Evolutionary conservation across 2,888 invertebrate species (phyloP), one percentile per base, ranked within the genome.

Genomic region (Orthonevra nobilis): DNA sequence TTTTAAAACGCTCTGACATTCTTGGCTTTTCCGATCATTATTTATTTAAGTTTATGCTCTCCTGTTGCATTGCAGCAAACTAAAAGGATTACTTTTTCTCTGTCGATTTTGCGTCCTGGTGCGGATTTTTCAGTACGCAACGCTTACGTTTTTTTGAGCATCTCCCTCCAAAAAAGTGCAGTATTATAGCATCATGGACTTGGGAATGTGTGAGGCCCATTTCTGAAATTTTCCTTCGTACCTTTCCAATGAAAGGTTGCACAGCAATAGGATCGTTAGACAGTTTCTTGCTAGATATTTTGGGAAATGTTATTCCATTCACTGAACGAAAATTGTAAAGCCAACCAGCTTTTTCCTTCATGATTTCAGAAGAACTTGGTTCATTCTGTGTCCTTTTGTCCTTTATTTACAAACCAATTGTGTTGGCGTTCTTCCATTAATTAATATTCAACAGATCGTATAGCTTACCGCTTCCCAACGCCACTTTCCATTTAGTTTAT

Each of bases 201-300:
- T 69, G 69, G 48, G 34, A 68, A 32, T 32, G 32, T 32, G 32
- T 32, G 20, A 48, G 20, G 17, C 19, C 30, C 26, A 15, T 63
- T 28, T 38, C 36, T 14, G 38, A 7, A 23, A 48, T 12, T 54
- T 66, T 23, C 19, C 14, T 23, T 32, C 32, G 32, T 32, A 32
- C n/a, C 32, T 32, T 32, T 32, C 10, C 32, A 32, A 32, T 32
- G 32, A 32, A 32, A 32, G n/a, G 10, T 32, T 32, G 32, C 12
- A 58, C 58, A 38, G 58, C 26, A 38, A 32, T 23, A 14, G 58
- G 9, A 26, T 40, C 20, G 7, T 58, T 58, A 10, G 42, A 42
- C 14, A 58, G 42, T 42, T 58, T 58, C 38, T 58, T 42, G 23
- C 58, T 28, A 20, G 42, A 58, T 40, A 44, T 60, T 60, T 56